These are phyloP conservation scores for Drosophila recens DNA, from an alignment of 2,888 invertebrate genomes.

Conservation along the genomic window DNA sequence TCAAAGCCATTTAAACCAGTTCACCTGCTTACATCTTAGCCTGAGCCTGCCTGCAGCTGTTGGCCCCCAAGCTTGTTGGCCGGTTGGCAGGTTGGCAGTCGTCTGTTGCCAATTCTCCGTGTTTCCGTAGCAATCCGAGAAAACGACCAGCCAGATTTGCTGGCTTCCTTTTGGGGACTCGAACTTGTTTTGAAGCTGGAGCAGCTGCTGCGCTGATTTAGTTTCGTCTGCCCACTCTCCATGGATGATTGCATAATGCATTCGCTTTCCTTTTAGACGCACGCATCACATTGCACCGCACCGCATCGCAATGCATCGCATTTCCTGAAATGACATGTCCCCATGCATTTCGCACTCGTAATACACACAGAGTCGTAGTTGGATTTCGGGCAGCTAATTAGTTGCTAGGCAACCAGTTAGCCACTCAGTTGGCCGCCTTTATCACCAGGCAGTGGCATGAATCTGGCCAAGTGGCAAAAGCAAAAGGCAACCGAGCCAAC, in stretches of 20 bases:
- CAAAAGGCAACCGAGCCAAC: slow-evolving; percentile 20
- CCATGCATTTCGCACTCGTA: slow-evolving; percentile 8
- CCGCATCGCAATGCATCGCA: slow-evolving; percentile 43
- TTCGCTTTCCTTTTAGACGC: slow-evolving; percentile 40
- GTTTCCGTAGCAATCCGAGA: slow-evolving; percentile 69
- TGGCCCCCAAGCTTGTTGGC: slow-evolving; percentile 20
- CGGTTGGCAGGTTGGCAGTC: slow-evolving; percentile 5
- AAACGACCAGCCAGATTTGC: slow-evolving; percentile 34
- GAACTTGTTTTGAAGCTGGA: slow-evolving; percentile 42
- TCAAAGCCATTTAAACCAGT: slow-evolving; percentile 69
- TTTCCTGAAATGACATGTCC: slow-evolving; percentile 57
- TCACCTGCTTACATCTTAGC: slow-evolving; percentile 40
- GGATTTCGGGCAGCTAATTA: slow-evolving; percentile 41
- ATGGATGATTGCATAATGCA: slow-evolving; percentile 58
- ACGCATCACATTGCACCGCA: slow-evolving; percentile 52
- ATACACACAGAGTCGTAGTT: slow-evolving; percentile 6
- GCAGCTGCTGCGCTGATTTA: slow-evolving; percentile 64
- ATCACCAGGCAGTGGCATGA: slow-evolving; percentile 12
- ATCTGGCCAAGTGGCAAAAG: slow-evolving; percentile 15
- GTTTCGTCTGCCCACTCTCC: slow-evolving; percentile 59
- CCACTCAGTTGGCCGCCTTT: slow-evolving; percentile 38
- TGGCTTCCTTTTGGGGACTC: slow-evolving; percentile 45
- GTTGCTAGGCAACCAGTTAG: slow-evolving; percentile 29
- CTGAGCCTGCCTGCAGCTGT: slow-evolving; percentile 23
- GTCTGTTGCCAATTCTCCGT: slow-evolving; percentile 39